Base-by-base conservation (phyloP, 2,888 invertebrate genomes). In the Drosophila anomalipes region DNA sequence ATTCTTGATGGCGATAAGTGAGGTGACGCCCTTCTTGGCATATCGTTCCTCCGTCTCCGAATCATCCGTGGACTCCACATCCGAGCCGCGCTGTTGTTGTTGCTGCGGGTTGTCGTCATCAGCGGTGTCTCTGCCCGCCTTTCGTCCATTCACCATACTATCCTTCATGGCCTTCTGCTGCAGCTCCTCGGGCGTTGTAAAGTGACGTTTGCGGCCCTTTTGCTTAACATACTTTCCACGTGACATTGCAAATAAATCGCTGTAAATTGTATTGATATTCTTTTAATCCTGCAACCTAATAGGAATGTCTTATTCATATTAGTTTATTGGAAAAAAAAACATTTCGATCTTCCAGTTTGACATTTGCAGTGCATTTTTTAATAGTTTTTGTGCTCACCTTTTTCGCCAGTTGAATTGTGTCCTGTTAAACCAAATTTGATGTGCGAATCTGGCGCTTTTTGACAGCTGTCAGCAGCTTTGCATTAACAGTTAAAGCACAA, bases 1-100 rank as follows among this genome's bases (percentile, higher is more conserved):
- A 95, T 99, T 99, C 94, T 98, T 97, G 91, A 99, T 97, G 95
- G 98, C 97, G 92, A 99, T 99, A 90, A 99, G 95, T 89, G 97
- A 97, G 26, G 26, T 26, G 47, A 47, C 47, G 70, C 98, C 99
- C 94, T 99, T 98, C 1, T 96, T 96, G 93, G 97, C 98, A 82
- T 95, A 95, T 82, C 95, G 95, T 6, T 94, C 94, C 54, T 94
- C 94, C 94, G 94, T 95, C 71, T 95, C 95, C 51, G 22, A 16
- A 16, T 4, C 26, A 26, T 26, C 47, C 26, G 26, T 26, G 26
- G 26, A 26, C 26, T 47, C 16, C 47, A 26, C 16, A 26, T 22
- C 9, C 47, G 47, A 16, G 22, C 47, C 14, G 22, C 9, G 0
- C 47, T 22, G 22, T 1, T 22, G 47, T 16, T 47, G 14, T 7